These are phyloP conservation scores for Bombus pascuorum DNA, from an alignment of 1,140 invertebrate genomes.

Conservation along the genomic window DNA sequence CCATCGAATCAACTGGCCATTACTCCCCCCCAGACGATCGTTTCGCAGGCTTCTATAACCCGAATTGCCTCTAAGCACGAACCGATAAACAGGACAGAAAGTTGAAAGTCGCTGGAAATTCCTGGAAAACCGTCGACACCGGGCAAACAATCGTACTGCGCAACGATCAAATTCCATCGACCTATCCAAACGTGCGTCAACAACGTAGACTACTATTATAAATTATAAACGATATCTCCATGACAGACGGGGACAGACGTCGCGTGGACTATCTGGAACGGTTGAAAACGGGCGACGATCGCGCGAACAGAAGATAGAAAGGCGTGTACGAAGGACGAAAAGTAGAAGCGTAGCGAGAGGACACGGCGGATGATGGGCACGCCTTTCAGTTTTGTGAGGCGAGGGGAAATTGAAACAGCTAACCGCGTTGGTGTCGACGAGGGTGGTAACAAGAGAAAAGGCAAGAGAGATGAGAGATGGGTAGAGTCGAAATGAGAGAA, in stretches of 20 bases:
- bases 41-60: constrained; percentile 4
- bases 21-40: constrained; percentile 26
- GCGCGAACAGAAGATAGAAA: background rate
- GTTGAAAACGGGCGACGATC: background rate
- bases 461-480: constrained; percentile 11
- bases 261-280: background rate
- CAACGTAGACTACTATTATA: background rate
- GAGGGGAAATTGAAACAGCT: constrained; percentile 79
- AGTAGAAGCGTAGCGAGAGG: constrained; percentile 30
- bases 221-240: background rate
- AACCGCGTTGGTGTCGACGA: constrained; percentile 77
- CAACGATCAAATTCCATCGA: background rate
- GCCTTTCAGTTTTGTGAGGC: constrained; percentile 75
- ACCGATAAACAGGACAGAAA: constrained; percentile 38
- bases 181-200: background rate
- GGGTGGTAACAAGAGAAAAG: constrained; percentile 56
- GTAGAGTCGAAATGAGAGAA: background rate
- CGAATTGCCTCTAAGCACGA: constrained; percentile 5
- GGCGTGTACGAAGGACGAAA: background rate
- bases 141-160: background rate
- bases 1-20: constrained; percentile 16
- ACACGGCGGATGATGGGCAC: constrained; percentile 61
- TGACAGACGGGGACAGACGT: background rate
- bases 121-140: constrained; percentile 15
- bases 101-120: constrained; percentile 23